Conservation (phyloP, 2,888 invertebrate genomes). For the Caenorhabditis becei region DNA sequence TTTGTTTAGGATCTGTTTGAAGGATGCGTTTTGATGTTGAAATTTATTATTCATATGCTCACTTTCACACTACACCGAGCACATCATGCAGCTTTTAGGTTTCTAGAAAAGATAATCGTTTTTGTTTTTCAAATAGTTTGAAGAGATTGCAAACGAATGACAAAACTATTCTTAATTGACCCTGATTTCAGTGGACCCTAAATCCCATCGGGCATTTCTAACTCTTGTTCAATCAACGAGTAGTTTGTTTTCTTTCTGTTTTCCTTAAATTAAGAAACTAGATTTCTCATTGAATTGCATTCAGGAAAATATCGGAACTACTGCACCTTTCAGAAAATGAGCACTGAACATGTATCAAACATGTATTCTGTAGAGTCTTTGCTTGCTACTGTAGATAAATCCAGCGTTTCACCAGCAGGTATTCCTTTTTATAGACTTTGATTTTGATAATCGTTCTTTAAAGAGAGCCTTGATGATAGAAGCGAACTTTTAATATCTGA, state of each 20-base stretch:
- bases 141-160: no score
- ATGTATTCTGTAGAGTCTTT: conserved; percentile 62
- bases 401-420: conserved; percentile 62
- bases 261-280: conserved; percentile 7
- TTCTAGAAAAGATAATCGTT: no score
- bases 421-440: neutral
- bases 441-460: neutral
- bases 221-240: conserved; percentile 3
- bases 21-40: conserved; percentile 45
- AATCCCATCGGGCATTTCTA: conserved; percentile 41
- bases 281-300: neutral
- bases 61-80: conserved; percentile 61
- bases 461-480: conserved; percentile 52
- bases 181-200: conserved; percentile 32
- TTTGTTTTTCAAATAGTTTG: no score
- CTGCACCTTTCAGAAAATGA: conserved; percentile 34
- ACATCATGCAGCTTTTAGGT: conserved; percentile 28
- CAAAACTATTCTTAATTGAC: conserved; percentile 19
- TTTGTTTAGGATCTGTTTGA: neutral
- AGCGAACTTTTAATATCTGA: conserved; percentile 46
- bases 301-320: neutral
- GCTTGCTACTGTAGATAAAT: conserved; percentile 49
- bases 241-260: conserved; percentile 27
- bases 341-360: conserved; percentile 48
- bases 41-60: conserved; percentile 59